Evolutionary conservation across 2,113 vertebrate genomes (phyloP).

Genomic region (Phylloscopus whistleri): DNA sequence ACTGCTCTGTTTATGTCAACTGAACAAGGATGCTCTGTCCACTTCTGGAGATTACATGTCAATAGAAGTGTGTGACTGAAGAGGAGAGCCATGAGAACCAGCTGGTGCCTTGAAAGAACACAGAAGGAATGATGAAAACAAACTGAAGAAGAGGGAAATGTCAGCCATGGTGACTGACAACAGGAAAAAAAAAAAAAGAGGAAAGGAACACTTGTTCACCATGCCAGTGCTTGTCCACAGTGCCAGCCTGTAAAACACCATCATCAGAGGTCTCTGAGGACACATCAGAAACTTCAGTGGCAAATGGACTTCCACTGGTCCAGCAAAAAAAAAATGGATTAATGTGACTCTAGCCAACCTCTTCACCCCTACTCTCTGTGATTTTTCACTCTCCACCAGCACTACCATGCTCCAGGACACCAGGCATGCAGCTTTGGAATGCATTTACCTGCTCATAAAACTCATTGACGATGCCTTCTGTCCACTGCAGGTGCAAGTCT

Average conservation of each 20-base stretch:
- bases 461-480: slow-evolving; percentile 96
- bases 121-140: background rate
- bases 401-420: background rate
- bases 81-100: background rate
- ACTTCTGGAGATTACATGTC: background rate
- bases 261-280: background rate
- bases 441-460: slow-evolving; percentile 93
- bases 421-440: background rate
- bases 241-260: background rate
- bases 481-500: slow-evolving; percentile 96
- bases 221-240: background rate
- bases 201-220: background rate
- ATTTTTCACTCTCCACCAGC: background rate
- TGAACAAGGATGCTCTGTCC: background rate
- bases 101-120: background rate
- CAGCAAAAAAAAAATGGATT: background rate
- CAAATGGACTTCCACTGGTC: background rate
- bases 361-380: background rate
- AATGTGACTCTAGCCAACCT: background rate
- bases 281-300: background rate
- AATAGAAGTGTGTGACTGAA: background rate
- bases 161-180: background rate
- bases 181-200: background rate
- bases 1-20: background rate
- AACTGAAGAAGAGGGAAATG: background rate